Evolutionary conservation across 1,140 invertebrate species (phyloP).

Genomic region (Agrypnia vestita): DNA sequence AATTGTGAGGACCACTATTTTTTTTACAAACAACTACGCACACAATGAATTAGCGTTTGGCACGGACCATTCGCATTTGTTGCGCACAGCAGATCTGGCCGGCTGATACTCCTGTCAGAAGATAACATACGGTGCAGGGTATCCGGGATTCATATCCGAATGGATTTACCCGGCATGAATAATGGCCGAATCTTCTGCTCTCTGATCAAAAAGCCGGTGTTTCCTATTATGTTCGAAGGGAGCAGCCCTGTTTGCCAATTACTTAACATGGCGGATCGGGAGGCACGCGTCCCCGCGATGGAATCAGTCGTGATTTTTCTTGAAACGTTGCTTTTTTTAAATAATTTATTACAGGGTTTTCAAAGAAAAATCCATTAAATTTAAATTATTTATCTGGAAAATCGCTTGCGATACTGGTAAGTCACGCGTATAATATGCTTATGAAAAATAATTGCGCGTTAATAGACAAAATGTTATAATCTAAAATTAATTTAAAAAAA

Average conservation of each 20-base stretch:
- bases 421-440: no score
- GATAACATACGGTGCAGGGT: constrained; percentile 37
- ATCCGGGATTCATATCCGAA: constrained; percentile 37
- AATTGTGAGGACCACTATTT: no score
- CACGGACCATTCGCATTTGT: background rate
- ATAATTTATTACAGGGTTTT: no score
- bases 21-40: background rate
- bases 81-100: constrained; percentile 23
- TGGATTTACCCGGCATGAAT: constrained; percentile 44
- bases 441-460: no score
- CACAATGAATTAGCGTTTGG: constrained; percentile 6
- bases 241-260: constrained; percentile 53
- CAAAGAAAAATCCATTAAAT: no score
- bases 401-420: no score
- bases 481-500: no score
- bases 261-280: constrained; percentile 46
- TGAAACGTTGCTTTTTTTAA: no score
- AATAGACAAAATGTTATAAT: no score
- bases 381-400: no score
- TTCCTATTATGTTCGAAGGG: constrained; percentile 31
- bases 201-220: constrained; percentile 50
- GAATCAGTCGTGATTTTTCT: no score
- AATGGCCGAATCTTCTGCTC: constrained; percentile 21
- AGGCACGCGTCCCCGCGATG: background rate
- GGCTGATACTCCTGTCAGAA: constrained; percentile 42